Evolutionary conservation across 2,113 vertebrate species (phyloP), one percentile per base, ranked within the genome.

Genomic region (Lipophrys pholis): DNA sequence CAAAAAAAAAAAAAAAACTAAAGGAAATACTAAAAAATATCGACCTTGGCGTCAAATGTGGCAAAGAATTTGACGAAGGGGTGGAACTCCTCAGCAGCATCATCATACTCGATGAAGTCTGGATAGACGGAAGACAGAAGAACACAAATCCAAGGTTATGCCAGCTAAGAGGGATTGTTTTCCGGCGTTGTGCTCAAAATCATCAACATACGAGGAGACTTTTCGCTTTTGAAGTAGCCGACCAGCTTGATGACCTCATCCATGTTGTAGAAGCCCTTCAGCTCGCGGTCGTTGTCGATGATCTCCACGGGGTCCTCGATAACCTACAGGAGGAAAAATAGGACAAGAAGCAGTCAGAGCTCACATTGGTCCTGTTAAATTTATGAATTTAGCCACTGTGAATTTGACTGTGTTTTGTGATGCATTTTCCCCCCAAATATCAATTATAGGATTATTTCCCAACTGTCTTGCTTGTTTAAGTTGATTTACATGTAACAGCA

Each of bases 21-120:
- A n/a, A n/a, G n/a, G n/a, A 62, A 59, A 42, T 5, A 21, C 5
- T 11, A 1, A 64, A 56, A 59, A 10, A 21, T 30, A 30, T 30
- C 21, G 15, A 96, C 96, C 95, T 96, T 96, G 86, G 93, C 78
- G 72, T 97, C 95, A 17, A 96, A 98, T 42, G 96, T 98, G 64
- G 95, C 96, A 14, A 92, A 98, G 92, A 98, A 98, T 49, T 95
- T 94, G 78, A 98, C 92, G 69, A 96, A 97, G 11, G 97, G 97
- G 43, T 98, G 97, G 56, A 97, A 98, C 71, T 97, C 95, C 70
- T 95, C 95, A 0, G 97, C 96, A 0, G 97, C 96, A 0, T 96
- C 95, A 15, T 95, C 92, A 0, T 78, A 98, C 80, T 96, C 96
- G 30, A 95, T 95, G 90, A 92, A 98, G 78, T 96, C 96, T 98